Base-by-base conservation (phyloP, 2,113 vertebrate genomes). In the Choloepus hoffmanni region DNA sequence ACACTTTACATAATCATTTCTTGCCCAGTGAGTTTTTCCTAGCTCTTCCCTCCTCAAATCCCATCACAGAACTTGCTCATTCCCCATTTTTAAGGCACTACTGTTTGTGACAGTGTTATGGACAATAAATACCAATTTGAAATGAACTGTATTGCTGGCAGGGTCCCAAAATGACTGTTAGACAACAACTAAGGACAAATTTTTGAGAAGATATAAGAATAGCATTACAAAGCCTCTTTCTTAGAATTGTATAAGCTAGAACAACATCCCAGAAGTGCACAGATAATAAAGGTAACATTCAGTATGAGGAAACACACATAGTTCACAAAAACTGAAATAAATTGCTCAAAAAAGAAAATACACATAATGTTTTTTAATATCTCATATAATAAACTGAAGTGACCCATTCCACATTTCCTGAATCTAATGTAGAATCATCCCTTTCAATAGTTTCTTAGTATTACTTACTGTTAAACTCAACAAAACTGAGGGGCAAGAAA, bases 291-390 rank as follows among this genome's bases (percentile, higher is more conserved):
- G 12, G 28, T 82, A 53, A 82, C 60, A 84, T 93, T 77, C 19
- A 77, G 58, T 63, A 76, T 68, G 83, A 93, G 18, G 24, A 86
- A 87, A 21, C 0, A 74, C 11, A 77, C 18, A 81, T 19, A 82
- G 26, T 70, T 72, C 15, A 88, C 28, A 91, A 92, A 83, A 91
- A 88, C 48, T 72, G 63, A 83, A 73, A 73, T 76, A 62, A 65
- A 50, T 33, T 53, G 33, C 53, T 83, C 7, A 19, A 36, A 86
- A 79, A 78, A 36, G 36, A 48, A 86, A 93, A 76, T 14, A 63
- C 26, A 12, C 15, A 9, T 67, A 86, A 3, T 43, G 70, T 87
- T 93, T 74, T 93, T 74, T 84, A 85, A 85, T 23, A n/a, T 3
- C 9, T 2, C 8, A 79, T 8, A 55, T 36, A 73, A 55, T 68